Evolutionary conservation across 2,113 vertebrate genomes (phyloP), one percentile per base, ranked within the genome.

Genomic region (Paramisgurnus dabryanus): DNA sequence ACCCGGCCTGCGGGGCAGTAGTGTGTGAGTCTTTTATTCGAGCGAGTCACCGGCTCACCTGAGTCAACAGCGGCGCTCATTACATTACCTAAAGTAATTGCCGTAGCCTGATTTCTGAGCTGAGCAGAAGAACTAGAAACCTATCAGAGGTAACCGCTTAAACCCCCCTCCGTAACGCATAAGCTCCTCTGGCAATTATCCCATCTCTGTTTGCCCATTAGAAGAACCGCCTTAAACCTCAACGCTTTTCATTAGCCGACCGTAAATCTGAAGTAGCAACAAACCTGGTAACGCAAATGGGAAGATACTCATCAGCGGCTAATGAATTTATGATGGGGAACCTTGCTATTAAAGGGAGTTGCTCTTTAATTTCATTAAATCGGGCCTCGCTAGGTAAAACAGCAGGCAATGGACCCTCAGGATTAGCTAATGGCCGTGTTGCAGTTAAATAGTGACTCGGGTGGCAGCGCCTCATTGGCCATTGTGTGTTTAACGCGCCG

Each of bases 401-500:
- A 67, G 71, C 43, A 63, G 67, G 66, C 66, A 61, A n/a, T 15
- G 73, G 63, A 60, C 78, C 71, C 76, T 79, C 70, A 87, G 88
- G 86, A 90, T 91, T 88, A 89, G 88, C 82, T 91, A 90, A 90
- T 83, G 90, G 88, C 79, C 85, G 83, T 67, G 86, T 86, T 91
- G 87, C 86, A 87, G 85, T 90, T 88, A 88, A 90, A 89, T 73
- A 84, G 86, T 73, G 79, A 79, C 67, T 66, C 66, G 41, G 66
- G 80, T 66, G 71, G 82, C 66, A 89, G 86, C 85, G 88, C 87
- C 90, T 89, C 82, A 85, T 88, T 89, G 86, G 88, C 86, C 80
- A 86, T 86, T 85, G 83, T 74, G 85, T 87, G 89, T 87, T 90
- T 90, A 91, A 92, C 87, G 90, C 87, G 87, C 89, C 87, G 86